Base-by-base conservation (phyloP, 2,888 invertebrate species). In the Leptopterna dolabrata region DNA sequence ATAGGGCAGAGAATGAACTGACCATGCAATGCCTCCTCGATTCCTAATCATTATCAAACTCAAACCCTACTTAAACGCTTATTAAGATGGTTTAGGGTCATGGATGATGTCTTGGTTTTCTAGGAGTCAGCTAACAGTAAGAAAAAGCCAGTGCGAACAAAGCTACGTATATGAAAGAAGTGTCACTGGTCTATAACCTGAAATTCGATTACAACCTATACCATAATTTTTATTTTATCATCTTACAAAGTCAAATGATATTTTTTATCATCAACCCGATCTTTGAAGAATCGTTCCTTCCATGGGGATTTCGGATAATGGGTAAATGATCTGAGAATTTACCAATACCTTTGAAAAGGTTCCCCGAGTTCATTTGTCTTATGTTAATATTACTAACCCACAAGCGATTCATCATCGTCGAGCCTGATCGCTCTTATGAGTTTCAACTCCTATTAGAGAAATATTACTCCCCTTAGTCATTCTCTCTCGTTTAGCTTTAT, bases 341-440 rank as follows among this genome's bases (percentile, higher is more conserved):
- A 24, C 78, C 78, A 78, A 78, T 78, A 78, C 41, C 78, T 43
- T 78, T 45, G 14, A 47, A 45, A 78, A 78, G 78, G 78, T 45
- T n/a, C 45, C 14, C 13, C 14, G 45, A 78, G 78, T 78, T 78
- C 78, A 78, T 78, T 78, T 78, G 78, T 78, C 78, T 78, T 78
- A 47, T 45, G 78, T 47, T 78, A 45, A 78, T 78, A 78, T 45
- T 47, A 78, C 36, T 36, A 36, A 36, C 16, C 76, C 76, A 1
- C 78, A 13, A 4, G 24, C 45, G 45, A 78, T 78, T 78, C 41
- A 78, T 78, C 78, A 78, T 78, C 45, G 78, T 78, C 41, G 76
- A 14, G 76, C 36, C n/a, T 19, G 41, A 24, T 36, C 41, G 19
- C 78, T 78, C 78, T 78, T 43, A 45, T 78, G 45, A 24, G 45